A percentile compares a stretch with the other conserved stretches of the same genome.
Conservation (phyloP, 1,140 invertebrate species). For the Octopus sinensis region DNA sequence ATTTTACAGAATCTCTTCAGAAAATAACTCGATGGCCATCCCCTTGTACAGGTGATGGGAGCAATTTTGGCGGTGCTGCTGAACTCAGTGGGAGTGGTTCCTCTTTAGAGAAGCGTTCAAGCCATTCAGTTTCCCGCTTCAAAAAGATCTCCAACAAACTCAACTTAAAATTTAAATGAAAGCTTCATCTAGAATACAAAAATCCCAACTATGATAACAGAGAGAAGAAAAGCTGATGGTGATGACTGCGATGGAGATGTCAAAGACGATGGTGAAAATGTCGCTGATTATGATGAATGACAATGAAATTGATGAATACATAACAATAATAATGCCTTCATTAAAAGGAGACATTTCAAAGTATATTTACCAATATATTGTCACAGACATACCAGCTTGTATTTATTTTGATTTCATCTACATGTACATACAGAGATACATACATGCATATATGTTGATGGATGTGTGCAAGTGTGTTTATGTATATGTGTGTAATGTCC, state of each 20-base stretch:
- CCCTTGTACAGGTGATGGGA: background rate
- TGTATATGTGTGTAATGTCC: no score
- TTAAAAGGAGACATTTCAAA: background rate
- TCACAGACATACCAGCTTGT: background rate
- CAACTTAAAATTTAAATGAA: conserved; percentile 1
- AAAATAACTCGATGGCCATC: conserved; percentile 7
- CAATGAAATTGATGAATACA: background rate
- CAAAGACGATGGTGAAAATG: background rate
- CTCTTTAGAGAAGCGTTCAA: background rate
- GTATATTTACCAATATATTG: background rate
- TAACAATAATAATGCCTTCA: background rate
- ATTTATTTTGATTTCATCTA: no score
- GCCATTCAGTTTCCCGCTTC: background rate
- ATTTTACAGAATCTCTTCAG: background rate
- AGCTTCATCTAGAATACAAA: background rate
- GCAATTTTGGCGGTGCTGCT: background rate
- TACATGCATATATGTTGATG: no score
- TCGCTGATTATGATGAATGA: background rate
- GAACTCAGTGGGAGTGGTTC: conserved; percentile 9
- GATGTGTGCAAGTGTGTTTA: no score
- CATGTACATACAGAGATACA: no score
- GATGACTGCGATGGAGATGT: no score
- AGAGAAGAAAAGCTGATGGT: no score
- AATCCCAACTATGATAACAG: background rate
- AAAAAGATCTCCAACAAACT: background rate